Base-by-base conservation (phyloP, 2,113 vertebrate genomes). In the Delphinapterus leucas region DNA sequence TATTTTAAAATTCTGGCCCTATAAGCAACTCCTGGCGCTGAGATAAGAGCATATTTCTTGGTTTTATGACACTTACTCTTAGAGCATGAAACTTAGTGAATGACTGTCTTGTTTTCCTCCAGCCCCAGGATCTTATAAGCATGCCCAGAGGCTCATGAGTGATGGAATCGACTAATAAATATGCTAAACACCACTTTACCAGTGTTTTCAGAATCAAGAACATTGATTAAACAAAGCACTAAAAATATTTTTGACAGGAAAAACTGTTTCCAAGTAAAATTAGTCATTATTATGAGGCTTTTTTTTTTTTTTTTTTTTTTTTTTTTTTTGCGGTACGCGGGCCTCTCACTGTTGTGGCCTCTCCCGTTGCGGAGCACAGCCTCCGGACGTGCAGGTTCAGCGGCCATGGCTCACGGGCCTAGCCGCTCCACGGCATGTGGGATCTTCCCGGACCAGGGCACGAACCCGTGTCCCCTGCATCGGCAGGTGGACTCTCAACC, bases 81-180 rank as follows among this genome's bases (percentile, higher is more conserved):
- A 88, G 25, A 97, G 25, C 47, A 3, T 70, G 67, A 91, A 95
- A 71, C 67, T 91, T 7, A n/a, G 8, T 73, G 88, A 96, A 86
- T 91, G 65, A 86, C 38, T 17, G 18, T 58, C 5, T 88, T 60
- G 90, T 68, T 95, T 68, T 82, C 65, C 15, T 88, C 80, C 31
- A 73, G 65, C 38, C 33, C 67, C 80, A 61, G 65, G 61, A 79
- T 86, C 65, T 86, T 88, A 28, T 96, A 94, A 97, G 73, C 41
- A 82, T 49, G 47, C 53, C 77, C 77, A 94, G 65, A 97, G 79
- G 93, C 73, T 79, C 67, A 68, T 38, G 36, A 63, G 47, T 93
- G 91, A 93, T 83, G 25, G 28, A 89, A 95, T 55, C 95, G 28
- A 63, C 61, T 93, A 95, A 88, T 96, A 96, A 97, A 95, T 95